Conservation (phyloP, 2,888 invertebrate genomes). For the Tachina fera region DNA sequence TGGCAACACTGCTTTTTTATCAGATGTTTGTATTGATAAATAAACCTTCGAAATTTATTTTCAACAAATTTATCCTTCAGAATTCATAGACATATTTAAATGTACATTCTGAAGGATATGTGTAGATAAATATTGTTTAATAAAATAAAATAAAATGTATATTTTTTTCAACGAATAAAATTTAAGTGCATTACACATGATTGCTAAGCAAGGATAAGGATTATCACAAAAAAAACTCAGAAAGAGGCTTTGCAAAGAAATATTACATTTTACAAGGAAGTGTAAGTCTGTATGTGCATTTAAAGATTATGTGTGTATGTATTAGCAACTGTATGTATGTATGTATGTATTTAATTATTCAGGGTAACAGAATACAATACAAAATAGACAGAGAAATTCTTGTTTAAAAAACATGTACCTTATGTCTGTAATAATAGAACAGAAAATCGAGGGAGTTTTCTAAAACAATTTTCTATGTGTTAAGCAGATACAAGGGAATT, state of each 20-base stretch:
- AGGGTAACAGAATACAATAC: constrained; percentile 57
- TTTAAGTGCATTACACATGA: constrained; percentile 14
- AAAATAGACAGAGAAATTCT: constrained; percentile 42
- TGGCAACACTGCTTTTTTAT: neutral
- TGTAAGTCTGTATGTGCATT: neutral
- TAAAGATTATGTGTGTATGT: neutral
- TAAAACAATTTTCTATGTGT: constrained; percentile 16
- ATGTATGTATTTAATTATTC: constrained; percentile 53
- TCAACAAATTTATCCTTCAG: neutral
- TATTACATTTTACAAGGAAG: neutral
- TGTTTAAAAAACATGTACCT: constrained; percentile 13
- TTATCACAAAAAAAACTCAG: constrained; percentile 19
- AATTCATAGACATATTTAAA: neutral
- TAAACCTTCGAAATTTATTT: no score
- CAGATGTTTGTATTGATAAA: neutral
- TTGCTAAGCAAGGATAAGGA: constrained; percentile 50
- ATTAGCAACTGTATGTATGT: constrained; percentile 28
- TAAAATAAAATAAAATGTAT: constrained; percentile 4
- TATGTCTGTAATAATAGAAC: neutral
- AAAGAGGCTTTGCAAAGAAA: neutral
- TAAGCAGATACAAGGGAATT: constrained; percentile 7
- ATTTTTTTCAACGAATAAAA: neutral
- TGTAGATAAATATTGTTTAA: neutral
- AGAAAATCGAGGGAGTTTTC: constrained; percentile 32
- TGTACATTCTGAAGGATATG: neutral